Conservation (phyloP, 1,140 invertebrate genomes). For the Cydia amplana region DNA sequence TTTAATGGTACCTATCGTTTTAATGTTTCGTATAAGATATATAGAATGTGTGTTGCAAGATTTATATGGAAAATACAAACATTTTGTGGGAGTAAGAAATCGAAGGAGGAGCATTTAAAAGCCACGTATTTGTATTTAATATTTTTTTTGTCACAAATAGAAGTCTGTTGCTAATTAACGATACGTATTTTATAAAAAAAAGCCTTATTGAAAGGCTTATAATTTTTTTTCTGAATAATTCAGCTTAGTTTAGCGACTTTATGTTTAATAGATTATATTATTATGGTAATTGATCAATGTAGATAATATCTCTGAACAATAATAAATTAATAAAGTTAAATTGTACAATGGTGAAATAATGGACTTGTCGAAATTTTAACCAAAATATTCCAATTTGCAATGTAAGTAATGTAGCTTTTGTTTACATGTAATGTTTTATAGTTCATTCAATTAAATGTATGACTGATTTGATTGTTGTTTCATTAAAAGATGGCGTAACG, state of each 20-base stretch:
- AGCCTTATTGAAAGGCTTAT: neutral
- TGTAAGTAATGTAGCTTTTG: neutral
- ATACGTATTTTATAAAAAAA: neutral
- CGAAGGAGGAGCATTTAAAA: too few species aligned
- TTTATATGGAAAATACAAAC: too few species aligned
- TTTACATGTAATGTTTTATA: constrained; percentile 18
- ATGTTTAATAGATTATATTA: constrained; percentile 1
- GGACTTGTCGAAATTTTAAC: constrained; percentile 15
- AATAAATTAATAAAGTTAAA: neutral
- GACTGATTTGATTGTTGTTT: constrained; percentile 9
- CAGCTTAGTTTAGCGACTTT: neutral
- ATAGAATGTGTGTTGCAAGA: too few species aligned
- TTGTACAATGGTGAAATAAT: neutral
- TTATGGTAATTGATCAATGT: neutral
- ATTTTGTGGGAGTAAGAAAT: too few species aligned
- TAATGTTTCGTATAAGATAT: too few species aligned
- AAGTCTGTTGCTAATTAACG: neutral
- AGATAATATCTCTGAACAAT: constrained; percentile 1
- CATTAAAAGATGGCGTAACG: neutral
- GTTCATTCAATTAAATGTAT: constrained; percentile 19
- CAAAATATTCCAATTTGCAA: constrained; percentile 20
- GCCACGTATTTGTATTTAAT: neutral
- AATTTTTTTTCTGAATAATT: neutral
- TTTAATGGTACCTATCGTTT: too few species aligned
- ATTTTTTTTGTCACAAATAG: neutral